Evolutionary conservation across 2,888 invertebrate genomes (phyloP), one percentile per base, ranked within the genome.

Genomic region (Noctua janthina): DNA sequence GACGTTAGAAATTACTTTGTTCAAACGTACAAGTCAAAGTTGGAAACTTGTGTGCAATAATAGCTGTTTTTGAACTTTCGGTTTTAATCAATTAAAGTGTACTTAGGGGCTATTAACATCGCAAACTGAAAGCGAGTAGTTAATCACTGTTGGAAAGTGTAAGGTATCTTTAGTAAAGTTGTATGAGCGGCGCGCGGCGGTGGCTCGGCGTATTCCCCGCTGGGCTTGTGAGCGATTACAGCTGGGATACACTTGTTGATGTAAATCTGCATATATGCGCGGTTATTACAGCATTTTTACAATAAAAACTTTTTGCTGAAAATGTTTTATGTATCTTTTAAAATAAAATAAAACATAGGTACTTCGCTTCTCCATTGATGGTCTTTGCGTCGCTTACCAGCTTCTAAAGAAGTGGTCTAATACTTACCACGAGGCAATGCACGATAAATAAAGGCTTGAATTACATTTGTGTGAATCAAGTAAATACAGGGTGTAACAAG

Each of bases 191-290:
- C 90, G 89, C 68, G 68, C 68, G 46, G 35, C 64, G 59, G 89
- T 15, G 3, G 8, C 72, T 54, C 81, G 20, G 17, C 49, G 66
- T 86, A 88, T 88, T 84, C 90, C 90, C 88, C 78, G 79, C 79
- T 88, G 91, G 87, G 86, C 85, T 85, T 85, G 88, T 90, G 92
- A 92, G 83, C 91, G 92, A 91, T 92, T 91, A 90, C 88, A 83
- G 75, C 78, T 84, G 84, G 85, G 83, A 82, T 88, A 85, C 91
- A 94, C 94, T 94, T 94, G 94, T 94, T 93, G 93, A 94, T 89
- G 87, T 78, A 64, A 74, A 72, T 78, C 66, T 75, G 71, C 68
- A 59, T 43, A 66, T 74, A 56, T 72, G 71, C 39, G 8, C 35
- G 20, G 54, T 64, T 77, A 67, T 67, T 56, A 51, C 15, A 0